These are phyloP conservation scores for Xanthia togata DNA, from an alignment of 2,888 invertebrate species.

Conservation along the genomic window DNA sequence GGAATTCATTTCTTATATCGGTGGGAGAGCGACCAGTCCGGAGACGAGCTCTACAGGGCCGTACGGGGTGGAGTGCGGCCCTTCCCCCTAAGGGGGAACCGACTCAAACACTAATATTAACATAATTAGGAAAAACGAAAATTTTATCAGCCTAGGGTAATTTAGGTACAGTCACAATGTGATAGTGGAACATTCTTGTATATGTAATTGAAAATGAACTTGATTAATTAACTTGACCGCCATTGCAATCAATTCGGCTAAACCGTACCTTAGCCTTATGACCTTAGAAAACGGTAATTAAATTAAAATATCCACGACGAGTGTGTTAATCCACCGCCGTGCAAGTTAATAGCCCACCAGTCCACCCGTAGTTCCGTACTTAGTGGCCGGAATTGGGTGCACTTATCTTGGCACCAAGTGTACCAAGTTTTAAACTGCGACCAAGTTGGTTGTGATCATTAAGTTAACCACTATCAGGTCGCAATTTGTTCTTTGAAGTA, in stretches of 20 bases:
- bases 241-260: slow-evolving; percentile 17
- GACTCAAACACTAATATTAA: too few relatives aligned
- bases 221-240: too few relatives aligned
- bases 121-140: too few relatives aligned
- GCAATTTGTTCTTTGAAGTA: slow-evolving; percentile 24
- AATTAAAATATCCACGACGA: slow-evolving; percentile 33
- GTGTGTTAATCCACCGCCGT: slow-evolving; percentile 39
- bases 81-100: too few relatives aligned
- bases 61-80: too few relatives aligned
- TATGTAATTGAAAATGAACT: neutral
- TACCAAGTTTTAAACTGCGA: slow-evolving; percentile 41
- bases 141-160: too few relatives aligned
- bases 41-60: too few relatives aligned
- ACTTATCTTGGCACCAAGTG: slow-evolving; percentile 52
- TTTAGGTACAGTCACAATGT: too few relatives aligned
- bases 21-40: too few relatives aligned
- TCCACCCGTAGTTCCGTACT: slow-evolving; percentile 30
- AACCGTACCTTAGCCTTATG: slow-evolving; percentile 7
- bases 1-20: too few relatives aligned
- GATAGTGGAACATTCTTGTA: neutral
- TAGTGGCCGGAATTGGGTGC: slow-evolving; percentile 58
- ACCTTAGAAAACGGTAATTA: slow-evolving; percentile 35
- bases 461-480: slow-evolving; percentile 28
- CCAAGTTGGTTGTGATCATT: slow-evolving; percentile 38
- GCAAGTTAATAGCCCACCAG: slow-evolving; percentile 42